phyloP scores from a whole-genome alignment of 2,797 vertebrate genomes.

The Oreochromis mossambicus region DNA sequence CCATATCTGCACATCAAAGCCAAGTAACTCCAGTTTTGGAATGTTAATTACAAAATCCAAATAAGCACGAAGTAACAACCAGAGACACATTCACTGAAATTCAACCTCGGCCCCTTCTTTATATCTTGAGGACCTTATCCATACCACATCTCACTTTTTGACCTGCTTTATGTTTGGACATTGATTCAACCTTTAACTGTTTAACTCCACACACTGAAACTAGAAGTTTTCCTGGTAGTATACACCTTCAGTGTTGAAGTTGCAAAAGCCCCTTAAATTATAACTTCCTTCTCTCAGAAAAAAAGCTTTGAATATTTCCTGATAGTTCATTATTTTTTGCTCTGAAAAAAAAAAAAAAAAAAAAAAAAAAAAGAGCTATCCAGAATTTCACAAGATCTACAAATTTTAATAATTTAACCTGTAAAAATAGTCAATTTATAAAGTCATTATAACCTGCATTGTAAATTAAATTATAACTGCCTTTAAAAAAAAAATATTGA shows the following conservation, averaged over 20 bases:
- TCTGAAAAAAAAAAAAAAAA: accelerated
- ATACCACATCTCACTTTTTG: background rate
- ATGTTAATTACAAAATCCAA: background rate
- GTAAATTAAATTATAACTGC: background rate
- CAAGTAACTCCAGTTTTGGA: background rate
- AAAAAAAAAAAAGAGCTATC: background rate
- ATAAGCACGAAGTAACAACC: background rate
- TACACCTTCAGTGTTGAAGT: background rate
- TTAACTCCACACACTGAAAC: background rate
- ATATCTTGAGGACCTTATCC: background rate
- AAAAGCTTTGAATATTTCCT: background rate
- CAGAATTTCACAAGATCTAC: background rate
- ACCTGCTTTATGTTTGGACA: background rate
- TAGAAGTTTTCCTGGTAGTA: background rate
- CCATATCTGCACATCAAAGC: background rate
- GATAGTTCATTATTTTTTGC: background rate
- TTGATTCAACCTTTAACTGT: background rate
- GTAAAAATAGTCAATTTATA: background rate
- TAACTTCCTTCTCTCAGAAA: background rate
- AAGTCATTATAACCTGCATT: background rate
- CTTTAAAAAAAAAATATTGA: background rate
- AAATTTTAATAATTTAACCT: background rate
- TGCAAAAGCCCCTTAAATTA: background rate
- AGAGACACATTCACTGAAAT: background rate
- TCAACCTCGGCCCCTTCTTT: background rate